Evolutionary conservation across 2,113 vertebrate species (phyloP).

Genomic region (Brachypteracias leptosomus): DNA sequence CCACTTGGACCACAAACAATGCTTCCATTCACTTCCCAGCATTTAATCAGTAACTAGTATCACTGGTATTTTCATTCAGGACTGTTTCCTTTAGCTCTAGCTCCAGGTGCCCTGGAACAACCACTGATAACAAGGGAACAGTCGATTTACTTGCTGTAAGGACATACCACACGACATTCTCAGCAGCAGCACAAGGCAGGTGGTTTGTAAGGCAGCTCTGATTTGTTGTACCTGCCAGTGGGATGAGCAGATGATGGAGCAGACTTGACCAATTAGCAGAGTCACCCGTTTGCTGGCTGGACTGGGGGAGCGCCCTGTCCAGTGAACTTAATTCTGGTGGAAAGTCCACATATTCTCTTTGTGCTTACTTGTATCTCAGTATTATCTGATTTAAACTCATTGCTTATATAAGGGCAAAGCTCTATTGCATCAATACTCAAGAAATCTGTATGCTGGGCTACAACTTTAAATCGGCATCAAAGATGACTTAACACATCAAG

Average conservation of each 20-base stretch:
- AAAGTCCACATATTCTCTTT: neutral
- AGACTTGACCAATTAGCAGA: neutral
- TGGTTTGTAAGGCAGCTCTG: neutral
- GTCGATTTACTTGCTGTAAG: neutral
- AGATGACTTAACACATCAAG: constrained; percentile 33
- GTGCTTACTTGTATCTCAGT: neutral
- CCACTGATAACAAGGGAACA: neutral
- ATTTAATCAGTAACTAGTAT: constrained; percentile 28
- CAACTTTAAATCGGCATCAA: constrained; percentile 49
- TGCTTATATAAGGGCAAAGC: constrained; percentile 9
- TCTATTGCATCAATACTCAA: constrained; percentile 18
- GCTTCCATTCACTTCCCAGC: neutral
- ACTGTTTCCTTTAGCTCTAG: neutral
- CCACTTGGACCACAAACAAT: neutral
- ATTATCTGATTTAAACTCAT: neutral
- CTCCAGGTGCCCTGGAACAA: neutral
- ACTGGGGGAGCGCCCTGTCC: rapidly evolving
- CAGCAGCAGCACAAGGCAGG: neutral
- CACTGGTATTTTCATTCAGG: neutral
- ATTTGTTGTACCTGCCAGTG: neutral
- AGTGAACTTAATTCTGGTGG: neutral
- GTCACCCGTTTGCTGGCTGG: neutral
- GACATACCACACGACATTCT: neutral
- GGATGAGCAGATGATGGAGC: neutral
- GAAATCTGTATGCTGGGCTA: constrained; percentile 10